phyloP scores from a whole-genome alignment of 2,888 invertebrate genomes.

The Eupithecia vulgata region DNA sequence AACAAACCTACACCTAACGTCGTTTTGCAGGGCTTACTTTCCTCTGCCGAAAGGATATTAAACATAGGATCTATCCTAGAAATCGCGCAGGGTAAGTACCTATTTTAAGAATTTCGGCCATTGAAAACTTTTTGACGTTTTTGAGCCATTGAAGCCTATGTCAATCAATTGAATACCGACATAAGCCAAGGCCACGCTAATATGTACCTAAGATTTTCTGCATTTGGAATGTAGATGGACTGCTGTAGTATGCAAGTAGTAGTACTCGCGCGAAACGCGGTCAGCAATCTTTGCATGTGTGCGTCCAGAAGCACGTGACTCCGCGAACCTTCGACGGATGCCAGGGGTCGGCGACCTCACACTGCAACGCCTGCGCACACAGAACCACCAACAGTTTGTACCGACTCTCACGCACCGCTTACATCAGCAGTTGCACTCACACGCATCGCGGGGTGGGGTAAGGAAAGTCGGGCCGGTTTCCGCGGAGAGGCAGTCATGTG shows the following conservation, averaged over 20 bases:
- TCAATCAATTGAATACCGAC: neutral
- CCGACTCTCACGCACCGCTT: conserved; percentile 6
- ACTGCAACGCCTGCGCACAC: conserved; percentile 30
- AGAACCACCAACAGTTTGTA: conserved; percentile 37
- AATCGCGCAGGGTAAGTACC: neutral
- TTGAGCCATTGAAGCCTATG: neutral
- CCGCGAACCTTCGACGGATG: conserved; percentile 32
- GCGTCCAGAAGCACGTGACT: conserved; percentile 32
- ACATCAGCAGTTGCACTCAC: conserved; percentile 5
- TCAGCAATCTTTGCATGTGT: conserved; percentile 11
- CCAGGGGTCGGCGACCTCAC: conserved; percentile 27
- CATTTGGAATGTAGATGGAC: neutral
- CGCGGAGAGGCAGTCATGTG: conserved; percentile 54
- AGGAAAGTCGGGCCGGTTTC: conserved; percentile 48
- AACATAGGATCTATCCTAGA: neutral
- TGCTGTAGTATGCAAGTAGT: neutral
- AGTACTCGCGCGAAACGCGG: conserved; percentile 4
- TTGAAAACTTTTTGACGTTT: neutral
- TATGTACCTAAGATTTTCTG: neutral
- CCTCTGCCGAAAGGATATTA: neutral
- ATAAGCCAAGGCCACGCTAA: neutral
- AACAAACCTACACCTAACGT: neutral
- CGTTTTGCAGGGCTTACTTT: neutral
- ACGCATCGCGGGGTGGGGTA: conserved; percentile 39
- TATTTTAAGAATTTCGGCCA: neutral